Evolutionary conservation across 2,888 invertebrate species (phyloP).

Genomic region (Drosophila gaucha): DNA sequence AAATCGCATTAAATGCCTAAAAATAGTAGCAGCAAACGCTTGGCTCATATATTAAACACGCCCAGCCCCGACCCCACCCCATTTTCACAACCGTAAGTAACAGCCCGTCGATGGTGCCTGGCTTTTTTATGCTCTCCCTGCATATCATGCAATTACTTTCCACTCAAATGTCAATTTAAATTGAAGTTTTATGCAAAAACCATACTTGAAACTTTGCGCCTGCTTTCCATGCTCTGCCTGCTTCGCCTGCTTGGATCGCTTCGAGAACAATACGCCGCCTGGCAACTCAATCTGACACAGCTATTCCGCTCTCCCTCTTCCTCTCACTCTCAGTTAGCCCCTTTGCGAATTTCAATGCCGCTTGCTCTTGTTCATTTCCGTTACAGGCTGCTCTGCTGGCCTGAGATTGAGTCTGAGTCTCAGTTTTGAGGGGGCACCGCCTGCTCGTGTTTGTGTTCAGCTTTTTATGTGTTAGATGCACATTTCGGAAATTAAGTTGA

Average conservation of each 20-base stretch:
- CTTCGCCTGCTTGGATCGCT: slow-evolving; percentile 18
- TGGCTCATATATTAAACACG: slow-evolving; percentile 73
- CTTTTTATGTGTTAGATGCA: slow-evolving; percentile 81
- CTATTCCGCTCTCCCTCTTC: background rate
- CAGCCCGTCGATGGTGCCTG: slow-evolving; percentile 56
- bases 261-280: slow-evolving; percentile 65
- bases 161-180: slow-evolving; percentile 81
- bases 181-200: slow-evolving; percentile 81
- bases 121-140: slow-evolving; percentile 73
- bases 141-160: slow-evolving; percentile 82
- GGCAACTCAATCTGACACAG: slow-evolving; percentile 64
- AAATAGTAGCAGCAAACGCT: slow-evolving; percentile 58
- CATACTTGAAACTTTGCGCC: slow-evolving; percentile 76
- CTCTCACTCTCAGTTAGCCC: background rate
- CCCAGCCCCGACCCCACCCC: slow-evolving; percentile 37
- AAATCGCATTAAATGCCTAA: slow-evolving; percentile 77
- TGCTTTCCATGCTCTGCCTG: slow-evolving; percentile 9
- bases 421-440: background rate
- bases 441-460: slow-evolving; percentile 49
- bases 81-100: slow-evolving; percentile 41
- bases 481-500: slow-evolving; percentile 80
- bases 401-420: slow-evolving; percentile 1
- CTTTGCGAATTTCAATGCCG: slow-evolving; percentile 38
- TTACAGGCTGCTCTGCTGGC: slow-evolving; percentile 39
- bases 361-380: slow-evolving; percentile 55